phyloP scores from a whole-genome alignment of 2,888 invertebrate species.

The Ischnura elegans region DNA sequence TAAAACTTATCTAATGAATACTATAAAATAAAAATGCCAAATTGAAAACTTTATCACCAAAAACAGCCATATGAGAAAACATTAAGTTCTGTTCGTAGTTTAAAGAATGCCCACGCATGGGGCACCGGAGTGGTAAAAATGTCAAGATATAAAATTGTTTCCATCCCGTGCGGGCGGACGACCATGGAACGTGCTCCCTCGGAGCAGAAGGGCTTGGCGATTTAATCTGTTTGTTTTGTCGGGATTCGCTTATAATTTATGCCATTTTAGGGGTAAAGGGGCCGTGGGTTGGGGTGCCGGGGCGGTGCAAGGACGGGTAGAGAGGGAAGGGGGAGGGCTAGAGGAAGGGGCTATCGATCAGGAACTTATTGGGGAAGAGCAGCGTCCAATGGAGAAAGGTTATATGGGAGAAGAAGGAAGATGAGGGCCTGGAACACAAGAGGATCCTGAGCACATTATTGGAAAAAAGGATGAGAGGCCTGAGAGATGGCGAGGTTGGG shows the following conservation, averaged over 20 bases:
- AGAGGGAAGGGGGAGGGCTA: background rate
- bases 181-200: background rate
- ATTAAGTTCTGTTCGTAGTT: too few species aligned
- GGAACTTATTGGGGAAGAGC: conserved; percentile 11
- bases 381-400: background rate
- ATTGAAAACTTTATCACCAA: too few species aligned
- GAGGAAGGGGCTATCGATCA: conserved; percentile 5
- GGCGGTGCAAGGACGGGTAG: too few species aligned
- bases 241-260: conserved; percentile 38
- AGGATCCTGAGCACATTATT: background rate
- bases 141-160: background rate
- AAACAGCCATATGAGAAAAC: too few species aligned
- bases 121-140: background rate
- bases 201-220: background rate
- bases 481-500: background rate
- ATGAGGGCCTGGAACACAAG: background rate
- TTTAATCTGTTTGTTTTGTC: conserved; percentile 33
- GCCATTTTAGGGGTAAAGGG: conserved; percentile 31
- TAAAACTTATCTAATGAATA: too few species aligned
- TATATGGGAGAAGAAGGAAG: background rate
- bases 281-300: background rate
- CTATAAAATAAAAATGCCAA: too few species aligned
- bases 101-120: too few species aligned
- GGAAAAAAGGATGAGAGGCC: background rate
- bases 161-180: background rate